Evolutionary conservation across 2,888 invertebrate genomes (phyloP), one percentile per base, ranked within the genome.

Genomic region (Diaprepes abbreviatus): DNA sequence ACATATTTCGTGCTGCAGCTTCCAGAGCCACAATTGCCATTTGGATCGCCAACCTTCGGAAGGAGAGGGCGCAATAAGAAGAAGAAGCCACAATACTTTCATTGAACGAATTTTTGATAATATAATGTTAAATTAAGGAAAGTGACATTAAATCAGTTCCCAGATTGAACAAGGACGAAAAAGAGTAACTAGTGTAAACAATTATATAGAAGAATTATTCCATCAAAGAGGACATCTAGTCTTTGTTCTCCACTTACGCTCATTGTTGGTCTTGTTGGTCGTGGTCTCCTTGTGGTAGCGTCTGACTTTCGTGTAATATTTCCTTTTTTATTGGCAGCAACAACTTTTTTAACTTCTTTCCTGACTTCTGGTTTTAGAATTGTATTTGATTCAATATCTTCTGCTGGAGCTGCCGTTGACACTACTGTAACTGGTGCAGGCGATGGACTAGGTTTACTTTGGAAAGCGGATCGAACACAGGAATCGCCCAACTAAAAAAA

Each of bases 401-500:
- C 72, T 70, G 81, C 80, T 54, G 82, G 77, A n/a, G 60, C 21
- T 4, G 54, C 68, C 1, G 64, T 54, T 12, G 52, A 7, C 3
- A 43, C 35, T 38, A 77, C 73, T 10, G 76, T 69, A 24, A 77
- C 73, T 16, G 58, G 75, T 19, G 79, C 74, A 57, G 55, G 6
- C 4, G 28, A 31, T 4, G 74, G 58, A 38, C 74, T 73, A 5
- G 74, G 66, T 66, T 75, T 76, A 79, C 85, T 75, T 78, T 83
- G 78, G 82, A 86, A 73, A 75, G 85, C 80, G 65, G 83, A 81
- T 80, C 87, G 78, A 63, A 91, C 82, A 84, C 92, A 92, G 73
- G 87, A 88, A 74, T 91, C 90, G 12, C 90, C 90, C 19, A 87
- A 85, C 72, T 72, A 48, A 28, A 50, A 17, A 16, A 43, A 3